Evolutionary conservation across 2,888 invertebrate species (phyloP).

Genomic region (Diarsia rubi): DNA sequence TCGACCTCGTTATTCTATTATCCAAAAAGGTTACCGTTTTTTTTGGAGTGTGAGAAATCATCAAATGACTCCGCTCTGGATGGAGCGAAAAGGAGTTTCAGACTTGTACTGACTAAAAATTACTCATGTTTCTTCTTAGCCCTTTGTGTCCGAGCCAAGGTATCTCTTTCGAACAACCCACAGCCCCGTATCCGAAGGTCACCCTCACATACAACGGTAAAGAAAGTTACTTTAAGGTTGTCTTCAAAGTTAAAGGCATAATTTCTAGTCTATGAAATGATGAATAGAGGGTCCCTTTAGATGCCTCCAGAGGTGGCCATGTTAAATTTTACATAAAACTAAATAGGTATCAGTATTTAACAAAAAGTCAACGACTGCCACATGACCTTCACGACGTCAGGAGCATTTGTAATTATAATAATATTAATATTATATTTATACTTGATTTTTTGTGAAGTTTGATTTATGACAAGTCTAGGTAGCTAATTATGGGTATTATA

Average conservation of each 20-base stretch:
- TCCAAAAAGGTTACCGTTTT: no score
- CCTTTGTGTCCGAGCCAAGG: no score
- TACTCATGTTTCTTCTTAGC: no score
- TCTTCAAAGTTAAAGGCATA: background rate
- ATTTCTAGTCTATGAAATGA: background rate
- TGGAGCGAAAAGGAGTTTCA: no score
- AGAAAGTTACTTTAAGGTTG: background rate
- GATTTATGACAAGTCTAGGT: conserved; percentile 4
- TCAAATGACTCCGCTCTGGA: no score
- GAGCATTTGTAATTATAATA: conserved; percentile 7
- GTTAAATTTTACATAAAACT: background rate
- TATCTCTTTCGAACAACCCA: no score
- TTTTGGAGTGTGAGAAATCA: no score
- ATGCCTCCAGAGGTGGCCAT: background rate
- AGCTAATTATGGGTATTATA: background rate
- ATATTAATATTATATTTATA: conserved; percentile 16
- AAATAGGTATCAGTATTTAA: conserved; percentile 4
- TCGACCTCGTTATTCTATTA: background rate
- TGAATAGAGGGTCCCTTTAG: no score
- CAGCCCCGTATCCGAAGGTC: no score
- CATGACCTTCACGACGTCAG: conserved; percentile 23
- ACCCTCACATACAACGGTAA: background rate
- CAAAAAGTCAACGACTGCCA: background rate
- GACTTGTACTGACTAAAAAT: no score
- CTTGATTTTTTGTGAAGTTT: conserved; percentile 10